Base-by-base conservation (phyloP, 2,888 invertebrate species). In the Cephonodes hylas region DNA sequence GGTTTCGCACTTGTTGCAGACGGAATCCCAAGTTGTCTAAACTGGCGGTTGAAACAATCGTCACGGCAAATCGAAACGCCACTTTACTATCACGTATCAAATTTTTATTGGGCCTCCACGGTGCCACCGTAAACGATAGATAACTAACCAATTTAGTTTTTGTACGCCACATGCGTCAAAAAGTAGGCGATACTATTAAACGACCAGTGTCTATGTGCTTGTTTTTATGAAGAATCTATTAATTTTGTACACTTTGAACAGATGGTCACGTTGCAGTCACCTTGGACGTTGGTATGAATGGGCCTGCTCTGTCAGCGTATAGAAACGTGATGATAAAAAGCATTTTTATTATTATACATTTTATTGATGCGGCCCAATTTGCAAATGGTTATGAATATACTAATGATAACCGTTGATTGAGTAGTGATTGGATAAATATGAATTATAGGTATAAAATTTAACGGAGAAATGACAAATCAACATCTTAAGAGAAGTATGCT, bases 31-130 rank as follows among this genome's bases (percentile, higher is more conserved):
- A 84, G 83, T 81, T 79, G 79, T 80, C 81, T 78, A 85, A 85
- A 86, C 85, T 85, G 86, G 86, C 84, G 85, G 86, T 86, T 80
- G 84, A 83, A 86, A 84, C 86, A 86, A 87, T 83, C 85, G 85
- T 84, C 84, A 86, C 82, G 84, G 81, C 74, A 78, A 80, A 81
- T 84, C 79, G 79, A 79, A 77, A 75, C 75, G 75, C 73, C 75
- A 75, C 73, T 72, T 70, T 75, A 76, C 77, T 70, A 77, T 79
- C 76, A 73, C 68, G 75, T 77, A 79, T 79, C 78, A 72, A 79
- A 81, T 78, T 79, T 74, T 78, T 80, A 81, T 81, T 78, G 76
- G 71, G 69, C 71, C 73, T 72, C 75, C 73, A 73, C 69, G 69
- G 71, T 73, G 72, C 71, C 66, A 71, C 71, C 68, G 68, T 73